phyloP scores from a whole-genome alignment of 1,140 invertebrate species.

The Diabrotica virgifera region DNA sequence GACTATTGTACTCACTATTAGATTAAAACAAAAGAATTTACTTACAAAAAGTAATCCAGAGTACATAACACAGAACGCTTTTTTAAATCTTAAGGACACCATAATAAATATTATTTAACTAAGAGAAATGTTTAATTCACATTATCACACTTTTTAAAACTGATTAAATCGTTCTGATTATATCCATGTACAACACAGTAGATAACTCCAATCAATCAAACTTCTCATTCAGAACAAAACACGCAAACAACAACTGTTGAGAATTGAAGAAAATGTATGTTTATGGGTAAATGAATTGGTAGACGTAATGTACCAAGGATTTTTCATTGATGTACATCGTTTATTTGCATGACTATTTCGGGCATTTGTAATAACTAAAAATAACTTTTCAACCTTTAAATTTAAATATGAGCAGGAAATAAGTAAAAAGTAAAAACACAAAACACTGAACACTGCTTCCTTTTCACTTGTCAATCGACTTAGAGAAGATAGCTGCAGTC shows the following conservation, averaged over 20 bases:
- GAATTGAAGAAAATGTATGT: not conserved
- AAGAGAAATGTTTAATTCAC: not conserved
- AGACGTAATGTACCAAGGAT: too few relatives aligned
- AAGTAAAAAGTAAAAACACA: too few relatives aligned
- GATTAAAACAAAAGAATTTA: conserved; percentile 18
- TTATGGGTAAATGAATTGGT: too few relatives aligned
- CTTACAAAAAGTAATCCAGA: conserved; percentile 43
- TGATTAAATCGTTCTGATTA: not conserved
- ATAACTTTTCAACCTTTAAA: not conserved
- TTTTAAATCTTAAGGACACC: conserved; percentile 41
- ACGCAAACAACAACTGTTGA: not conserved
- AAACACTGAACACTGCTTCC: too few relatives aligned
- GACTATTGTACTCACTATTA: too few relatives aligned
- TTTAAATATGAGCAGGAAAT: not conserved
- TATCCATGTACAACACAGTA: not conserved
- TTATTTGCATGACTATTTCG: not conserved
- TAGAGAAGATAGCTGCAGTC: too few relatives aligned
- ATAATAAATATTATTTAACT: conserved; percentile 22
- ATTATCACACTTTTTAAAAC: not conserved
- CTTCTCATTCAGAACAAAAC: not conserved
- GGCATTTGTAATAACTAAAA: not conserved
- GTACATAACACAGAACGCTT: conserved; percentile 42
- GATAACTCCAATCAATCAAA: not conserved
- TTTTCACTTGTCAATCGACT: too few relatives aligned
- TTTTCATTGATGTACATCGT: too few relatives aligned